These are phyloP conservation scores for Melolontha melolontha DNA, from an alignment of 2,888 invertebrate genomes.

Conservation along the genomic window DNA sequence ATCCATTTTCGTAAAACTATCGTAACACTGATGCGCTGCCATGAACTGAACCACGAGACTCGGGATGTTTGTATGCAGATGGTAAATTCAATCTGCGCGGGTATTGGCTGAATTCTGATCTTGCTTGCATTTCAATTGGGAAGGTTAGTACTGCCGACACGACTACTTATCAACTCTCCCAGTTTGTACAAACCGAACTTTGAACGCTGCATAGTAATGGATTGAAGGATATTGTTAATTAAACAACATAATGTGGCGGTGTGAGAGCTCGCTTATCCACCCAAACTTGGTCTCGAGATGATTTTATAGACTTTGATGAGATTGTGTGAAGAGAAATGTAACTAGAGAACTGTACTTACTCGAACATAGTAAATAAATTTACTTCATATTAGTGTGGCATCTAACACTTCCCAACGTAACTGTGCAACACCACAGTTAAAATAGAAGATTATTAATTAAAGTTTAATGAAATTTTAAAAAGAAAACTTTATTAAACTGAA, in stretches of 20 bases:
- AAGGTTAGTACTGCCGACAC: slow-evolving; percentile 25
- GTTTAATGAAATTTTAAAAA: too few species aligned
- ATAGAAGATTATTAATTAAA: too few species aligned
- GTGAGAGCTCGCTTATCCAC: neutral
- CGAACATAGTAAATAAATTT: too few species aligned
- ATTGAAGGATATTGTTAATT: slow-evolving; percentile 35
- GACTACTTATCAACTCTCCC: slow-evolving; percentile 39
- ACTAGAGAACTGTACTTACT: too few species aligned
- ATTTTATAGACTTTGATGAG: slow-evolving; percentile 10
- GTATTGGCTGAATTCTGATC: slow-evolving; percentile 42
- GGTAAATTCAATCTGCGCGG: slow-evolving; percentile 43
- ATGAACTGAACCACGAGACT: slow-evolving; percentile 21
- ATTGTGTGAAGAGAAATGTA: too few species aligned
- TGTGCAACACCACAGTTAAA: too few species aligned
- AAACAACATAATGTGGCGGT: slow-evolving; percentile 27
- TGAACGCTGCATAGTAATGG: slow-evolving; percentile 33
- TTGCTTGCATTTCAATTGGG: slow-evolving; percentile 43
- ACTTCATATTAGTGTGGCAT: too few species aligned
- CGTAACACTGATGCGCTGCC: slow-evolving; percentile 31
- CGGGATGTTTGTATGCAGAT: slow-evolving; percentile 42
- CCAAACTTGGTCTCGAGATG: neutral
- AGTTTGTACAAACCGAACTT: slow-evolving; percentile 29
- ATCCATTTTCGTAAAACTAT: slow-evolving; percentile 12
- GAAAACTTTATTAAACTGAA: too few species aligned
- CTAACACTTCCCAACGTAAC: too few species aligned